Percentiles rank a stretch among this genome's conserved stretches.
These are phyloP conservation scores for Sarcophaga variegata DNA, from an alignment of 2,888 invertebrate species.

Conservation along the genomic window DNA sequence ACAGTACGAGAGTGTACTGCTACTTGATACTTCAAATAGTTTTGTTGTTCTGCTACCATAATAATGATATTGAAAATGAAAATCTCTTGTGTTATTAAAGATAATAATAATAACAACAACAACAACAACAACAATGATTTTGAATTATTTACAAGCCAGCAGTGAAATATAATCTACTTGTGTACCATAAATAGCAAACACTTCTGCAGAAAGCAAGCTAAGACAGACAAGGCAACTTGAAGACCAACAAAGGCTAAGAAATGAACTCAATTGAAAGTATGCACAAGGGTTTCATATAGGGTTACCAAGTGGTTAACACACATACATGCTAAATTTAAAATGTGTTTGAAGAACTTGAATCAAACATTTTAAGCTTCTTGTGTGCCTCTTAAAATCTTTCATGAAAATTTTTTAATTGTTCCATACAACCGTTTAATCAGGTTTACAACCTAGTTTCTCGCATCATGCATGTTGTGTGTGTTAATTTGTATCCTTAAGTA, in stretches of 20 bases:
- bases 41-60: neutral
- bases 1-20: slow-evolving; percentile 30
- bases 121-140: slow-evolving; percentile 54
- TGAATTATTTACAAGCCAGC: slow-evolving; percentile 52
- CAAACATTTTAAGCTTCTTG: too few species aligned
- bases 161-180: slow-evolving; percentile 46
- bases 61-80: slow-evolving; percentile 31
- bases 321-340: neutral
- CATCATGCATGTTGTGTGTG: too few species aligned
- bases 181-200: slow-evolving; percentile 6
- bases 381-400: too few species aligned
- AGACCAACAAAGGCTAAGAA: neutral
- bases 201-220: neutral
- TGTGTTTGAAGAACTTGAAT: too few species aligned
- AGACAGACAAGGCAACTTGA: neutral
- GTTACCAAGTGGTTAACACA: slow-evolving; percentile 24
- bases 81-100: slow-evolving; percentile 21
- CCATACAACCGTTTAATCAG: too few species aligned
- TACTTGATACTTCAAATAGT: neutral
- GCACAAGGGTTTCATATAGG: too few species aligned
- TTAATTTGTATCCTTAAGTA: too few species aligned
- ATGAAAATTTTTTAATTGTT: too few species aligned
- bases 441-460: too few species aligned
- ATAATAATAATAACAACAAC: too few species aligned
- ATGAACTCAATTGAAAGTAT: slow-evolving; percentile 22